phyloP scores from a whole-genome alignment of 2,797 vertebrate genomes.

The Eurystomus glaucurus region DNA sequence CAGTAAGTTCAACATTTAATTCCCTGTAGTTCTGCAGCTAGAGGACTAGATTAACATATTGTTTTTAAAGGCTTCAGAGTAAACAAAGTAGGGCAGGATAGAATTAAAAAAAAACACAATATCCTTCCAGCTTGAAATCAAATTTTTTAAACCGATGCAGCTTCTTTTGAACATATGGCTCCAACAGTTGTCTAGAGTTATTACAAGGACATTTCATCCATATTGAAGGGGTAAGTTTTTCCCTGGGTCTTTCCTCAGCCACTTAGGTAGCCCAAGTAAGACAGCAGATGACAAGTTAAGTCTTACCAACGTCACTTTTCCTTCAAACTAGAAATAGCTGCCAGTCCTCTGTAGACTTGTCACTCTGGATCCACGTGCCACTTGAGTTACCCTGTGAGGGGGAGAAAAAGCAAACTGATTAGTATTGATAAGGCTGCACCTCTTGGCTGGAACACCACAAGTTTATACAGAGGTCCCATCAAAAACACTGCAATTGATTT shows the following conservation, averaged over 20 bases:
- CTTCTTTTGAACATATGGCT: background rate
- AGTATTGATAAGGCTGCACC: background rate
- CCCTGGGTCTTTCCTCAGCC: background rate
- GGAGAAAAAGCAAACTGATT: background rate
- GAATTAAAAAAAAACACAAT: background rate
- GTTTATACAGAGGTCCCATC: background rate
- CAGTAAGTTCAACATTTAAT: background rate
- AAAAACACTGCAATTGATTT: background rate
- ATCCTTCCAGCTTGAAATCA: background rate
- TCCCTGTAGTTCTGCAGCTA: background rate
- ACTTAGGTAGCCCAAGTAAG: background rate
- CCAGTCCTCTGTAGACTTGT: background rate
- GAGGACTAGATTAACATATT: background rate
- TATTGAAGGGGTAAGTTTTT: background rate
- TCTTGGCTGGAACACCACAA: background rate
- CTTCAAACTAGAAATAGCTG: conserved; percentile 8
- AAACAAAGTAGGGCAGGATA: background rate
- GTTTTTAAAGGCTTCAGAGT: background rate
- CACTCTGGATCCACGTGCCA: background rate
- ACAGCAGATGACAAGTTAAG: background rate
- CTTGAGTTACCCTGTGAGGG: conserved; percentile 5
- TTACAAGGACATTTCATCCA: background rate
- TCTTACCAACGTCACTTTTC: conserved; percentile 64
- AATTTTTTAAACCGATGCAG: background rate
- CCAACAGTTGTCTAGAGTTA: background rate